Evolutionary conservation across 2,888 invertebrate genomes (phyloP).

Genomic region (Drosophila acutilabella): DNA sequence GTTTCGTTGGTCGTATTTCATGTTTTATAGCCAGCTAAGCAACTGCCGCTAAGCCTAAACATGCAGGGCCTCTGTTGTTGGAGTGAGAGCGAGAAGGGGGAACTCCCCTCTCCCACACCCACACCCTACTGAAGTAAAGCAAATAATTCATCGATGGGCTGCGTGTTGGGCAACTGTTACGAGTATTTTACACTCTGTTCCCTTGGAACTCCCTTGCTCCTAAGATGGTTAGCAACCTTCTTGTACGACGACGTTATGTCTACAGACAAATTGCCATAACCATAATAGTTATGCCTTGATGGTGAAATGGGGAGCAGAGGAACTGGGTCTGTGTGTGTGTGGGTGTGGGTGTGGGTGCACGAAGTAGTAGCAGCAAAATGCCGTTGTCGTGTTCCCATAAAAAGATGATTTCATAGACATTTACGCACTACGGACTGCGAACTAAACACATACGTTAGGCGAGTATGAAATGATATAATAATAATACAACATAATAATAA

Average conservation of each 20-base stretch:
- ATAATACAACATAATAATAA: conserved; percentile 65
- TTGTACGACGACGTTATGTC: conserved; percentile 68
- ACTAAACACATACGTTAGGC: conserved; percentile 16
- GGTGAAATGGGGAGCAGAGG: background rate
- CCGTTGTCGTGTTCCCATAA: conserved; percentile 61
- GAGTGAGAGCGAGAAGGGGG: background rate
- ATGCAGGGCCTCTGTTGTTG: conserved; percentile 48
- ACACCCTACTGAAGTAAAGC: conserved; percentile 24
- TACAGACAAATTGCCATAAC: conserved; percentile 83
- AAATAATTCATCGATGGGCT: conserved; percentile 79
- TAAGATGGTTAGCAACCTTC: conserved; percentile 31
- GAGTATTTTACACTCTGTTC: conserved; percentile 70
- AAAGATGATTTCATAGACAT: conserved; percentile 82
- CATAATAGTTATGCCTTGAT: conserved; percentile 69
- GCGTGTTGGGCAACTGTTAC: conserved; percentile 79
- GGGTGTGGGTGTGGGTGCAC: conserved; percentile 23
- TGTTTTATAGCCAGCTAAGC: conserved; percentile 78
- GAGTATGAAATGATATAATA: conserved; percentile 72
- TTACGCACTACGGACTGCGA: conserved; percentile 52
- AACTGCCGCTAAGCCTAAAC: conserved; percentile 71
- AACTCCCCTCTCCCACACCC: conserved; percentile 1
- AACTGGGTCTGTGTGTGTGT: conserved; percentile 26
- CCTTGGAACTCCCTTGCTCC: background rate
- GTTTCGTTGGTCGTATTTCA: conserved; percentile 76
- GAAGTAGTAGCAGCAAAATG: conserved; percentile 37